Evolutionary conservation across 2,797 vertebrate species (phyloP), one percentile per base, ranked within the genome.

Genomic region (Sebastes cheni): DNA sequence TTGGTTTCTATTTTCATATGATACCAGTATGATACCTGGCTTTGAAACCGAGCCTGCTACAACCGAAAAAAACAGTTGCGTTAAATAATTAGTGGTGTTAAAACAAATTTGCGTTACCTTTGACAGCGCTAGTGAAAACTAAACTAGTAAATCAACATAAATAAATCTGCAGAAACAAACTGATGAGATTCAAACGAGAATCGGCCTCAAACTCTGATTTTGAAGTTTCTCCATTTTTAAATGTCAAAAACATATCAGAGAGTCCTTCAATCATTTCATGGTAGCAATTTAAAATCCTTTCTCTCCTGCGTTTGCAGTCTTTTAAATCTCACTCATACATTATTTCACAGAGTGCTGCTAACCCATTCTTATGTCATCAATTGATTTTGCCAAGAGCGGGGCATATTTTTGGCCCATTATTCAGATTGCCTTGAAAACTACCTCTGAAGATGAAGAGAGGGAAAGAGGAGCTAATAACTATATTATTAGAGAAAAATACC

Each of bases 341-440:
- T 66, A 78, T 80, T 89, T 81, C 77, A 67, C 64, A 67, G 36
- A 80, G 54, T 60, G 29, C 82, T 56, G 34, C 82, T 56, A 72
- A 74, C 66, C 58, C 70, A 79, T 79, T 86, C 74, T 86, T 62
- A 69, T 84, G 83, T 77, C 85, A 87, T 77, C 67, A 75, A 72
- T 78, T 75, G 80, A 80, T 75, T 87, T 83, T 27, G 25, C 59
- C 34, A 71, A 64, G 50, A 87, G 58, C 2, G 9, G 30, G 67
- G 72, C 20, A 27, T 68, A 74, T 86, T 86, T 83, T 75, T 69
- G 72, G 65, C 30, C 62, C 52, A 77, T 83, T 84, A 81, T 80
- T 90, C 75, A 75, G 50, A 77, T 12, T 20, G 22, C 74, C 79
- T 89, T 83, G 34, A 80, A 85, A 88, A 77, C 36, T 58, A 78